Base-by-base conservation (phyloP, 2,888 invertebrate genomes). In the Gandaritis pyraliata region DNA sequence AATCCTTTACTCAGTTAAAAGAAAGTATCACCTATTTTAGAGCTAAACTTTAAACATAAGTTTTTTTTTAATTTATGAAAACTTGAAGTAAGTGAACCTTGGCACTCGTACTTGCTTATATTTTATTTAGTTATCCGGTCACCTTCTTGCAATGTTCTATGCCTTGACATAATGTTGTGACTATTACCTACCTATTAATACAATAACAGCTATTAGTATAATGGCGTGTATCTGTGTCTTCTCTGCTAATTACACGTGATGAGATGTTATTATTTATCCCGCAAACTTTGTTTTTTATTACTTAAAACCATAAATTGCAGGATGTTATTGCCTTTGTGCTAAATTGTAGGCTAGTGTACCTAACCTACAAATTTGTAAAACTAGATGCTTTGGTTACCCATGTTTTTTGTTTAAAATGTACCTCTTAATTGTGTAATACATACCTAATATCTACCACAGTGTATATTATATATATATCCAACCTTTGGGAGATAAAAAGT, bases 161-260 rank as follows among this genome's bases (percentile, higher is more conserved):
- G 16, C 43, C 43, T 43, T 43, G 43, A 43, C 43, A 43, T 43
- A 16, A 43, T 43, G 10, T 43, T 43, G 43, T 43, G 43, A 43
- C 16, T 43, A 43, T 16, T 43, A 16, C 43, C 43, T 43, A 16
- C 43, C 43, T 16, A 16, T 43, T 16, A 43, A 43, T 11, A 43
- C 43, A 43, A 10, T 43, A 43, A 7, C 15, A 15, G 16, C 16
- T 43, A 43, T 43, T 43, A 43, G 2, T 16, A 43, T 43, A 43
- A 43, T 43, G 2, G 4, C 16, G 43, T 43, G 11, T 43, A 43
- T 43, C 43, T 43, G 16, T 10, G 43, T 43, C 43, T 43, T 43
- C 16, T 16, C 11, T 43, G 43, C 8, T 43, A 43, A 43, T 43
- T 43, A 11, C 43, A 43, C 16, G 16, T 16, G 1, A 7, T 8